A percentile compares a stretch with the other conserved stretches of the same genome.
Evolutionary conservation across 1,140 invertebrate species (phyloP).

Genomic region (Ylistrum balloti): DNA sequence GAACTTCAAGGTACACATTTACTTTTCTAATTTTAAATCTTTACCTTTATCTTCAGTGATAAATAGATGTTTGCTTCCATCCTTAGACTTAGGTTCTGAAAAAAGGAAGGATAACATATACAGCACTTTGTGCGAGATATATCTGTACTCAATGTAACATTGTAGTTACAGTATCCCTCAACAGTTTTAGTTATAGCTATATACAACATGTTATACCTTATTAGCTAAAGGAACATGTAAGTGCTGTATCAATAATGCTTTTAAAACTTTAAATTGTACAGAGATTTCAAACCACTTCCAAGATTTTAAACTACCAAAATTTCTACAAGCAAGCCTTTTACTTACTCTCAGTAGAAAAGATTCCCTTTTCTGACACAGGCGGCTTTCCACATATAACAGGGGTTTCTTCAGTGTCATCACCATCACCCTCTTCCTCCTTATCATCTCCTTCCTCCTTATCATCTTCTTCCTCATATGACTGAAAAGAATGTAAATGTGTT

Average conservation of each 20-base stretch:
- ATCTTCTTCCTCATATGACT: conserved; percentile 43
- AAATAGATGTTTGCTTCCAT: conserved; percentile 53
- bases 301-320: too few species aligned
- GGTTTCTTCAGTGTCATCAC: conserved; percentile 51
- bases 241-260: too few species aligned
- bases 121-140: too few species aligned
- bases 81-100: conserved; percentile 44
- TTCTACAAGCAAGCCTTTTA: too few species aligned
- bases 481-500: not conserved
- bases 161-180: too few species aligned
- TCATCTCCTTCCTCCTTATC: conserved; percentile 25
- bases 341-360: conserved; percentile 58
- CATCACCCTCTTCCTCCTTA: conserved; percentile 43
- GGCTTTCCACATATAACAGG: conserved; percentile 56
- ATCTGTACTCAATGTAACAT: too few species aligned
- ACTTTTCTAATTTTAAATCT: too few species aligned
- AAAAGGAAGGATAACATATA: not conserved
- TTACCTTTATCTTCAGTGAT: conserved; percentile 50
- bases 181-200: too few species aligned
- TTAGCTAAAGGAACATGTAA: not conserved
- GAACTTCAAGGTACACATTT: too few species aligned
- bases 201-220: not conserved
- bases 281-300: too few species aligned
- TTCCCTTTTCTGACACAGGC: conserved; percentile 45
- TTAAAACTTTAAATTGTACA: too few species aligned